Base-by-base conservation (phyloP, 2,113 vertebrate species). In the Meleagris gallopavo region DNA sequence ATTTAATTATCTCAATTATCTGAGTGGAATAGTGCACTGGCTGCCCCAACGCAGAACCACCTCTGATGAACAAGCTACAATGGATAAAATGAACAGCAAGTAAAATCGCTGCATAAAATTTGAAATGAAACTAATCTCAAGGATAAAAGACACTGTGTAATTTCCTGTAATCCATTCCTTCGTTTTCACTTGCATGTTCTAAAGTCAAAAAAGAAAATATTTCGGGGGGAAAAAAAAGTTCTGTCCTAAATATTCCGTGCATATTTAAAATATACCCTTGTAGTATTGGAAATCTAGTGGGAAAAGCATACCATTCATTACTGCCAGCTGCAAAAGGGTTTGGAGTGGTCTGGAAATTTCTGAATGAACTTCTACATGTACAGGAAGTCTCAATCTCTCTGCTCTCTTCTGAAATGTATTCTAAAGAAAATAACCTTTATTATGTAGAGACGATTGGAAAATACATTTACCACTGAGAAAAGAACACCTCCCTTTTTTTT, bases 1-100 rank as follows among this genome's bases (percentile, higher is more conserved):
- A 85, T 87, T 93, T 86, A 89, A 94, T 96, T 95, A 92, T 94
- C 94, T 93, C 82, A 91, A 2, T 86, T 89, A 95, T 93, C 52
- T 77, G 46, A 83, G 61, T 48, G 72, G 45, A 76, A 71, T 14
- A 61, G 55, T 67, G 57, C 72, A 52, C 54, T 41, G 69, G 60
- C 66, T 92, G 67, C 60, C 86, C 83, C 1, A 2, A 9, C 34
- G 74, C 14, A 55, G 74, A 94, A 64, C 52, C 46, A 83, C 61
- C 38, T 83, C 73, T 88, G 65, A 64, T 48, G 77, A 92, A 45
- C 73, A 86, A 90, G 57, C 38, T 46, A 27, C 2, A 3, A 36
- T 65, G 34, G 30, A 57, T 89, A 78, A 95, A 93, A 94, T 57
- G 93, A 92, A 80, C 32, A 74, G 32, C 38, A 77, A 87, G 41